Evolutionary conservation across 2,113 vertebrate species (phyloP).

Genomic region (Sylvia atricapilla): DNA sequence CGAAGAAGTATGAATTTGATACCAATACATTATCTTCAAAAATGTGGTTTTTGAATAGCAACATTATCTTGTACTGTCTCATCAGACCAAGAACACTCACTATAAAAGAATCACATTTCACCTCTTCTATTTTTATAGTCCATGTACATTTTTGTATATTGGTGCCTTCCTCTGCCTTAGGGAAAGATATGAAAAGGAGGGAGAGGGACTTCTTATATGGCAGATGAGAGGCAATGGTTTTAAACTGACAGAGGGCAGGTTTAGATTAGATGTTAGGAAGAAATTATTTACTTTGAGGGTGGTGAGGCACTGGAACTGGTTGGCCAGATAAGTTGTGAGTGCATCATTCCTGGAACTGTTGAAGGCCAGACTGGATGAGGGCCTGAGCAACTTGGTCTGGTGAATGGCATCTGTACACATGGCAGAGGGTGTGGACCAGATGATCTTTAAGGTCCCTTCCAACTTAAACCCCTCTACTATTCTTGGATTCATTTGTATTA

Average conservation of each 20-base stretch:
- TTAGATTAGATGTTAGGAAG: background rate
- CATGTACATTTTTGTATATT: background rate
- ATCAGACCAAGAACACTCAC: background rate
- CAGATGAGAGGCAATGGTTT: background rate
- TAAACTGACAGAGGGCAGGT: background rate
- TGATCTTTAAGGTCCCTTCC: background rate
- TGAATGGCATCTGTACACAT: fast-evolving
- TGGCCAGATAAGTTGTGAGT: background rate
- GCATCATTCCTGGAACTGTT: background rate
- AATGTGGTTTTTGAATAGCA: background rate
- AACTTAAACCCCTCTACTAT: background rate
- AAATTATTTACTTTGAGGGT: background rate
- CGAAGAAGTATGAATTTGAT: background rate
- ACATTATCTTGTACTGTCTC: background rate
- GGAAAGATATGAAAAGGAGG: background rate
- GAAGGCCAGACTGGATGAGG: background rate
- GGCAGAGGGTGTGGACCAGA: background rate
- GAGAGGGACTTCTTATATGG: background rate
- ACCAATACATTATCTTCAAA: background rate
- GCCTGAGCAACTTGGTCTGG: background rate
- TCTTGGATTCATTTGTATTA: background rate
- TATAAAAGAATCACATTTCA: background rate
- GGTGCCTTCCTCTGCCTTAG: no score
- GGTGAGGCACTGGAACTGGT: background rate
- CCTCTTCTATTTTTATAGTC: background rate